Percentiles rank a stretch among this genome's conserved stretches.
Evolutionary conservation across 2,797 vertebrate species (phyloP).

Genomic region (Ctenochaetus hawaiiensis): DNA sequence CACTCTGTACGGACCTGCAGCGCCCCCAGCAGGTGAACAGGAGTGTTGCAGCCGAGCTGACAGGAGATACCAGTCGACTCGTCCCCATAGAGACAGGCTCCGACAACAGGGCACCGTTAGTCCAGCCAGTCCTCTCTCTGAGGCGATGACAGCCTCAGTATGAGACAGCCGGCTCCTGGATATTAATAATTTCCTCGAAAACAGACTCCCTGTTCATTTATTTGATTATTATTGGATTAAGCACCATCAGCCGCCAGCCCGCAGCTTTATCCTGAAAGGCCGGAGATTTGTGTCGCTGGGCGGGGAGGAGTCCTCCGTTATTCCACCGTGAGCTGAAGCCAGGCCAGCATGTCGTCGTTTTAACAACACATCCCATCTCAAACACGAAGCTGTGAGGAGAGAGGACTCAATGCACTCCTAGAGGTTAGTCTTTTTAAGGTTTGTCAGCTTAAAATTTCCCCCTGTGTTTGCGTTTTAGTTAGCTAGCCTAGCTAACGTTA

Average conservation of each 20-base stretch:
- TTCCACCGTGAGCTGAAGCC: slow-evolving; percentile 57
- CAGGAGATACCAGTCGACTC: slow-evolving; percentile 55
- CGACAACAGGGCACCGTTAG: slow-evolving; percentile 60
- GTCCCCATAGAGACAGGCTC: slow-evolving; percentile 85
- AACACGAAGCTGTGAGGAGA: slow-evolving; percentile 37
- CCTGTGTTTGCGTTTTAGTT: slow-evolving; percentile 12
- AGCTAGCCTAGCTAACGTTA: slow-evolving; percentile 23
- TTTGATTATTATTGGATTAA: slow-evolving; percentile 69
- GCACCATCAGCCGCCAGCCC: slow-evolving; percentile 50
- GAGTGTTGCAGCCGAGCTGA: slow-evolving; percentile 14
- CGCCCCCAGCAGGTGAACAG: slow-evolving; percentile 42
- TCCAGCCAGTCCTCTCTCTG: slow-evolving; percentile 6
- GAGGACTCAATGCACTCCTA: slow-evolving; percentile 65
- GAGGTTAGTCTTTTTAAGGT: slow-evolving; percentile 71
- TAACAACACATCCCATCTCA: slow-evolving; percentile 46
- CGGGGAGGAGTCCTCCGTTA: slow-evolving; percentile 75
- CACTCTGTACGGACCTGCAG: not conserved
- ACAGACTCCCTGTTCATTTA: slow-evolving; percentile 20
- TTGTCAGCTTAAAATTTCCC: not conserved
- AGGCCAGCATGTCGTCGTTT: slow-evolving; percentile 58
- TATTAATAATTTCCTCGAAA: slow-evolving; percentile 48
- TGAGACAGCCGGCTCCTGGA: slow-evolving; percentile 25
- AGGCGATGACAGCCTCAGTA: slow-evolving; percentile 43
- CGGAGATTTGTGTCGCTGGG: slow-evolving; percentile 74
- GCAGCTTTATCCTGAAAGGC: slow-evolving; percentile 79